Evolutionary conservation across 2,888 invertebrate genomes (phyloP).

Genomic region (Habroteleia sp.): DNA sequence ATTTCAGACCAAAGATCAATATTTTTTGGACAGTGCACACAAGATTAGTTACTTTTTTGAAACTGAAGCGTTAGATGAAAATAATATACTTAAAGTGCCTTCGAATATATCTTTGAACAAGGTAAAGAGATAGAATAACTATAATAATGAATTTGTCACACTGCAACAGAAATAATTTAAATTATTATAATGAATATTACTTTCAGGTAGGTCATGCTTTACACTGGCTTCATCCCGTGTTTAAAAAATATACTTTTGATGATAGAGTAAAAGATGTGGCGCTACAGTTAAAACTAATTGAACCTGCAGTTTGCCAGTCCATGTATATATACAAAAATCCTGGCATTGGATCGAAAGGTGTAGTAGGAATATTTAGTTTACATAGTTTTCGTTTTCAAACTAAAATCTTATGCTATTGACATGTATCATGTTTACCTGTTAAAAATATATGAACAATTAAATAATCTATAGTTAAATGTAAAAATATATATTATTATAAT

Average conservation of each 20-base stretch:
- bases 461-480: no score
- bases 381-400: no score
- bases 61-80: constrained; percentile 87
- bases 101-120: constrained; percentile 87
- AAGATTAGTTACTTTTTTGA: constrained; percentile 97
- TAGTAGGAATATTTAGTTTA: not conserved
- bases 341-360: constrained; percentile 93
- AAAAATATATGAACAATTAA: no score
- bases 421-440: no score
- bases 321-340: constrained; percentile 99
- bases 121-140: no score
- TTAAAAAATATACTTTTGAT: constrained; percentile 91
- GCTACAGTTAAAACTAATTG: constrained; percentile 86
- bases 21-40: constrained; percentile 95
- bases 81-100: constrained; percentile 88
- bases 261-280: constrained; percentile 90
- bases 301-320: constrained; percentile 95
- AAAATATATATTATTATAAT: no score
- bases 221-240: constrained; percentile 90
- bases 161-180: no score
- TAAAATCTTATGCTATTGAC: no score
- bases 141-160: no score
- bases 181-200: not conserved
- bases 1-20: constrained; percentile 85
- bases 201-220: constrained; percentile 92